phyloP scores from a whole-genome alignment of 2,113 vertebrate species.

The Callipepla squamata region DNA sequence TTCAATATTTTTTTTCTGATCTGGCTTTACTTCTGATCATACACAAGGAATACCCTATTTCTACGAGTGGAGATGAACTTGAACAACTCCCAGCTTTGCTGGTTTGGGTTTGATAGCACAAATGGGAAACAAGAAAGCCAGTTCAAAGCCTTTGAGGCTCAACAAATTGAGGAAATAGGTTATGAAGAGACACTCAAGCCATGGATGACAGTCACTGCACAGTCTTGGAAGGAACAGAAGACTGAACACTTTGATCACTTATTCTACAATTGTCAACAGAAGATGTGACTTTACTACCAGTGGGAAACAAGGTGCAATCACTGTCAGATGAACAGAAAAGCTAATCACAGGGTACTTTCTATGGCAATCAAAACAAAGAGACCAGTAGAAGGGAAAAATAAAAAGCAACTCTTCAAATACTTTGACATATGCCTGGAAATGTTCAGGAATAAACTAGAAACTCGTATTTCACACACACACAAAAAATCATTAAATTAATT shows the following conservation, averaged over 20 bases:
- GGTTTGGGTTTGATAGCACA: not conserved
- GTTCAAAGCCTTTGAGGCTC: not conserved
- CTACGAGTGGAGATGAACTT: not conserved
- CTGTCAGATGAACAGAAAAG: not conserved
- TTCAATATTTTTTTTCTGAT: not conserved
- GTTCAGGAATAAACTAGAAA: not conserved
- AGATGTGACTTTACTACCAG: not conserved
- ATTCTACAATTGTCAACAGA: not conserved
- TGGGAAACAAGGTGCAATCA: conserved; percentile 15
- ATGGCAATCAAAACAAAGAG: not conserved
- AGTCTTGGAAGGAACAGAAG: not conserved
- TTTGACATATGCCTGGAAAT: not conserved
- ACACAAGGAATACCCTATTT: not conserved
- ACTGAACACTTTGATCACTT: not conserved
- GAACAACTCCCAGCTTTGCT: not conserved
- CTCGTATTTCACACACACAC: not conserved
- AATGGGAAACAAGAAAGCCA: not conserved
- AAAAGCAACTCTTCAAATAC: not conserved
- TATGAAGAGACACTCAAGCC: not conserved
- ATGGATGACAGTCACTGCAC: not conserved
- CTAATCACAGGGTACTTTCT: not conserved
- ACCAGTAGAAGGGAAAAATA: not conserved
- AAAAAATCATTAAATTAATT: not conserved
- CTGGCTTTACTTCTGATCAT: not conserved
- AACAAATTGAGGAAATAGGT: not conserved